A percentile compares a stretch with the other conserved stretches of the same genome.
Evolutionary conservation across 2,113 vertebrate genomes (phyloP).

Genomic region (Pionites leucogaster): DNA sequence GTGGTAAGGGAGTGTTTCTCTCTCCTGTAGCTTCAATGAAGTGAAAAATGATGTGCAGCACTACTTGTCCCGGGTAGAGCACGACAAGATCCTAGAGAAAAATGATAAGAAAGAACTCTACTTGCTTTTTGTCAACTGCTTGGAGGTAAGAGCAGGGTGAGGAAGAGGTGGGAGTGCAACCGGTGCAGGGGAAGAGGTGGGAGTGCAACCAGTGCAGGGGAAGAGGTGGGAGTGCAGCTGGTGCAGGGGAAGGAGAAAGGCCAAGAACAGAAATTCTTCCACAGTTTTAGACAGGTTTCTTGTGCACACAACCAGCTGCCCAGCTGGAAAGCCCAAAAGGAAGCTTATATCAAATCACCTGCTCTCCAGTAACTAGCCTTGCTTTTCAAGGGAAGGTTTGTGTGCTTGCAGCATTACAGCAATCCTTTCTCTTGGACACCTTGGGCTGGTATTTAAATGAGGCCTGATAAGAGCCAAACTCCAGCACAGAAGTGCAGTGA

Average conservation of each 20-base stretch:
- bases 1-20: neutral
- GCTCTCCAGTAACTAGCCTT: neutral
- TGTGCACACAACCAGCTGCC: neutral
- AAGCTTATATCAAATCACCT: neutral
- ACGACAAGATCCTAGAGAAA: constrained; percentile 72
- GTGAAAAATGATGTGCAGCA: constrained; percentile 83
- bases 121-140: constrained; percentile 86
- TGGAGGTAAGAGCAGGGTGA: constrained; percentile 23
- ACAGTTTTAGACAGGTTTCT: neutral
- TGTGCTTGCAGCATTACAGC: neutral
- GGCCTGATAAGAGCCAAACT: neutral
- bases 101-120: constrained; percentile 88
- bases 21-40: constrained; percentile 81
- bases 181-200: neutral
- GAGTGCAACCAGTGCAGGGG: neutral
- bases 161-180: neutral
- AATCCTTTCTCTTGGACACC: neutral
- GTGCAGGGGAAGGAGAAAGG: neutral
- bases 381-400: neutral
- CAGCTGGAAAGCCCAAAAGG: neutral
- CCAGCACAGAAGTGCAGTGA: neutral
- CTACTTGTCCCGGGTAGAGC: constrained; percentile 82
- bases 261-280: neutral
- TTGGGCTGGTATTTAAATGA: neutral
- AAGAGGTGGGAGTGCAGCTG: neutral